Evolutionary conservation across 2,113 vertebrate species (phyloP).

Genomic region (Paralichthys olivaceus): DNA sequence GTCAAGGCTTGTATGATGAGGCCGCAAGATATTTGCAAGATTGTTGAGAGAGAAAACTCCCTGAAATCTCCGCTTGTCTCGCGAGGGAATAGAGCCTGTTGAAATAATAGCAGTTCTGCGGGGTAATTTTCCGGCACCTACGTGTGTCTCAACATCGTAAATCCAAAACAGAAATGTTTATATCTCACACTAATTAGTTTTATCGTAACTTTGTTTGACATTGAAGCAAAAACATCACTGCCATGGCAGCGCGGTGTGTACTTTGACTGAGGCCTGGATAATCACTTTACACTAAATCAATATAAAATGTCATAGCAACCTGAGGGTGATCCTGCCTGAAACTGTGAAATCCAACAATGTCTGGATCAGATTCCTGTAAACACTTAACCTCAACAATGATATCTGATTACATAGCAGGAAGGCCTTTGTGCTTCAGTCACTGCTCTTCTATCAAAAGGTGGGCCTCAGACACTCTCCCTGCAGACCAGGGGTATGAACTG

Average conservation of each 20-base stretch:
- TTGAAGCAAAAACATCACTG: constrained; percentile 40
- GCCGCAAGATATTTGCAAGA: constrained; percentile 59
- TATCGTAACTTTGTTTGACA: constrained; percentile 66
- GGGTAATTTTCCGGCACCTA: constrained; percentile 51
- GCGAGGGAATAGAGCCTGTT: constrained; percentile 63
- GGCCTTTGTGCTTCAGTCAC: constrained; percentile 1
- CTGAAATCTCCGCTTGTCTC: constrained; percentile 68
- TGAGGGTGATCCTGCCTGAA: constrained; percentile 40
- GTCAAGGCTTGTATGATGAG: constrained; percentile 56
- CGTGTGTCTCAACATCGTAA: constrained; percentile 30
- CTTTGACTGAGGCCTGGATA: constrained; percentile 48
- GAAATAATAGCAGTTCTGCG: constrained; percentile 59
- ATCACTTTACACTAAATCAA: constrained; percentile 63
- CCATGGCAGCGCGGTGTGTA: constrained; percentile 14
- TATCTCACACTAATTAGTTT: constrained; percentile 53
- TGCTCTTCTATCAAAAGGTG: constrained; percentile 20
- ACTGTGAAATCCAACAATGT: constrained; percentile 42
- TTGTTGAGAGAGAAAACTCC: constrained; percentile 78
- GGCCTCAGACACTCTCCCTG: constrained; percentile 17
- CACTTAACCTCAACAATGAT: constrained; percentile 49
- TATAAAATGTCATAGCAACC: constrained; percentile 66
- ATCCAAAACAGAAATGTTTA: constrained; percentile 61
- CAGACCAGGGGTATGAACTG: constrained; percentile 14
- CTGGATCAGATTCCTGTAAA: constrained; percentile 60
- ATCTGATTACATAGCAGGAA: constrained; percentile 23